A percentile compares a stretch with the other conserved stretches of the same genome.
Conservation (phyloP, 2,113 vertebrate genomes). For the Zootoca vivipara region DNA sequence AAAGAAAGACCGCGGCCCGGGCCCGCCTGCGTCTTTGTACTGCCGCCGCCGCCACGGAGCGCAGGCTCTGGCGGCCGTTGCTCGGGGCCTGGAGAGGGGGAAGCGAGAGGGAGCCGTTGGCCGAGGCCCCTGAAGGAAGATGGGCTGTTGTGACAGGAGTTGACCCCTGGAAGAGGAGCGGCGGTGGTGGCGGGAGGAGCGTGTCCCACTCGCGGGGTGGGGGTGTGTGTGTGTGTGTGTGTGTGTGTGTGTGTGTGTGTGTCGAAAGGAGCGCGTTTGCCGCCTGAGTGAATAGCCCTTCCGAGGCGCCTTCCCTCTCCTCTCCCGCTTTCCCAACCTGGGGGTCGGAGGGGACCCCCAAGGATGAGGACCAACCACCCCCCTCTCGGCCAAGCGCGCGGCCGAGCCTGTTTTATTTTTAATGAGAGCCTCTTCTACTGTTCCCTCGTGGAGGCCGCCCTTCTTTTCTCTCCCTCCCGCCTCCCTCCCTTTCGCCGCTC, state of each 20-base stretch:
- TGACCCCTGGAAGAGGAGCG: background rate
- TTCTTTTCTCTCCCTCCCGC: no score
- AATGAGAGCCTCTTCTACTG: background rate
- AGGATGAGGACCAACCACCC: background rate
- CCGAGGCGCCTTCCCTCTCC: no score
- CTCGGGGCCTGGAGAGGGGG: no score
- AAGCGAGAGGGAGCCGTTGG: background rate
- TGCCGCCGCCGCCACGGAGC: constrained; percentile 32
- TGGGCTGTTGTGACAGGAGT: constrained; percentile 13
- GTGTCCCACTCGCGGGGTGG: background rate
- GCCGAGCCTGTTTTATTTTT: background rate
- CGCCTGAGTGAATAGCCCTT: background rate
- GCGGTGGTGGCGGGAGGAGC: background rate
- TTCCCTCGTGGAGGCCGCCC: background rate
- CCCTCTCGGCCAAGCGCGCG: background rate
- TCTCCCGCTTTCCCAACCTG: background rate
- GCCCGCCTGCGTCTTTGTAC: constrained; percentile 43
- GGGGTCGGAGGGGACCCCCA: background rate
- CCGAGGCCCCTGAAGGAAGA: background rate
- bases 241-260: background rate
- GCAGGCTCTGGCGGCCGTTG: background rate
- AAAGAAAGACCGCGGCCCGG: background rate
- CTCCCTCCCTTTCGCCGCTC: background rate
- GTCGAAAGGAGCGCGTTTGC: background rate
- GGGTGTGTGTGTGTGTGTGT: background rate